Evolutionary conservation across 2,888 invertebrate genomes (phyloP).

Genomic region (Hydriomena furcata): DNA sequence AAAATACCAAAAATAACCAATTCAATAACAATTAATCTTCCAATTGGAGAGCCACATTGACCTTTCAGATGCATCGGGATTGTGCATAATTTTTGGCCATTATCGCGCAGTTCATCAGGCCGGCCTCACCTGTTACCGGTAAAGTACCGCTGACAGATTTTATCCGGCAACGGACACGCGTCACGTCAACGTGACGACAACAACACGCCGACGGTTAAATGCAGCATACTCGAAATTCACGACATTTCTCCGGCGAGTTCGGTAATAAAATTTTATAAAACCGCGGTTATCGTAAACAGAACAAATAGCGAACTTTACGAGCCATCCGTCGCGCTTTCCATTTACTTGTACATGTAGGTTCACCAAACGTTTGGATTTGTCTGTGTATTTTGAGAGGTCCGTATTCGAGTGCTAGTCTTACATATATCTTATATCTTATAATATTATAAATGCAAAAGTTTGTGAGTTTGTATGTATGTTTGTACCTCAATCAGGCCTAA

Average conservation of each 20-base stretch:
- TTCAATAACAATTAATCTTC: slow-evolving; percentile 5
- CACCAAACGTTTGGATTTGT: slow-evolving; percentile 12
- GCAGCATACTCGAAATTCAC: slow-evolving; percentile 54
- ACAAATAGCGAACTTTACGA: slow-evolving; percentile 78
- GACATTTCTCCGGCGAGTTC: slow-evolving; percentile 53
- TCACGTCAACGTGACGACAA: slow-evolving; percentile 35
- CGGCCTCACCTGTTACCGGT: slow-evolving; percentile 23
- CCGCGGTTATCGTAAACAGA: slow-evolving; percentile 78
- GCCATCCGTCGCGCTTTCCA: slow-evolving; percentile 73
- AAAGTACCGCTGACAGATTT: slow-evolving; percentile 25
- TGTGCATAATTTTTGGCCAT: slow-evolving; percentile 21
- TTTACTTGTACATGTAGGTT: slow-evolving; percentile 68
- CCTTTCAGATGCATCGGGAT: slow-evolving; percentile 17
- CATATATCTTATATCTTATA: too few relatives aligned
- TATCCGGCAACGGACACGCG: slow-evolving; percentile 23
- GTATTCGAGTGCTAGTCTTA: too few relatives aligned
- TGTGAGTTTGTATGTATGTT: not conserved
- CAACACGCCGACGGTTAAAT: slow-evolving; percentile 37
- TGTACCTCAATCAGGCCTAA: too few relatives aligned
- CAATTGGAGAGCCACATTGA: slow-evolving; percentile 10
- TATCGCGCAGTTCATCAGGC: slow-evolving; percentile 18
- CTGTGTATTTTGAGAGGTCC: too few relatives aligned
- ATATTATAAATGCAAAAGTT: too few relatives aligned
- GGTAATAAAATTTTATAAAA: slow-evolving; percentile 74
- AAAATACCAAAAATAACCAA: not conserved